Percentiles rank a stretch among this genome's conserved stretches.
Evolutionary conservation across 2,797 vertebrate genomes (phyloP).

Genomic region (Anguilla pacifica): DNA sequence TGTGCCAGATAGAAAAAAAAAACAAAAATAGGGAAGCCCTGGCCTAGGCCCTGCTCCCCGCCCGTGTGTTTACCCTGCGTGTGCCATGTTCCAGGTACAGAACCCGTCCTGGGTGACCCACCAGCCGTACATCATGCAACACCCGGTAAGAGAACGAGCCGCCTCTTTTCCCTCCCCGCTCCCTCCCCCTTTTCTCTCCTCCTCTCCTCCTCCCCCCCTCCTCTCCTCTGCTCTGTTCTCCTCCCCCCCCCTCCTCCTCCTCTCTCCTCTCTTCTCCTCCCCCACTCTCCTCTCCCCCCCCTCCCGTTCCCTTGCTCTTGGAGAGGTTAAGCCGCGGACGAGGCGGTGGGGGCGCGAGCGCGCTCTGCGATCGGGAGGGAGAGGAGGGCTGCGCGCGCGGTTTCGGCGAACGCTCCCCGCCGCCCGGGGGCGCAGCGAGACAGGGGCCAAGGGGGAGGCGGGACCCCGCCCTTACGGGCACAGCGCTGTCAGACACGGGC

Average conservation of each 20-base stretch:
- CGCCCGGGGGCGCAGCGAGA: not conserved
- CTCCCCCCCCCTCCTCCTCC: not conserved
- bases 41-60: not conserved
- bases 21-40: not conserved
- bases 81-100: slow-evolving; percentile 79
- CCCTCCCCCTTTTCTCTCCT: not conserved
- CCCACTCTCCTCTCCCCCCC: not conserved
- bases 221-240: not conserved
- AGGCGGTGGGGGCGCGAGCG: not conserved
- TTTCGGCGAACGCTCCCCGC: not conserved
- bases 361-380: not conserved
- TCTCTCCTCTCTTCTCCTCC: slow-evolving; percentile 6
- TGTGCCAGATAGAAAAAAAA: not conserved
- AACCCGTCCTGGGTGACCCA: slow-evolving; percentile 98
- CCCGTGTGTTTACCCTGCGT: slow-evolving; percentile 15
- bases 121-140: slow-evolving; percentile 98
- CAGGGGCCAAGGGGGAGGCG: not conserved
- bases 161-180: not conserved
- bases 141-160: slow-evolving; percentile 67
- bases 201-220: not conserved
- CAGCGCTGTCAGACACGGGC: not conserved
- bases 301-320: not conserved
- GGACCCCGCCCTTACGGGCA: not conserved
- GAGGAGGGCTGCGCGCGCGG: not conserved
- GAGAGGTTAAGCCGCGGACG: not conserved